These are phyloP conservation scores for Podarcis cretensis DNA, from an alignment of 2,113 vertebrate species.

Conservation along the genomic window DNA sequence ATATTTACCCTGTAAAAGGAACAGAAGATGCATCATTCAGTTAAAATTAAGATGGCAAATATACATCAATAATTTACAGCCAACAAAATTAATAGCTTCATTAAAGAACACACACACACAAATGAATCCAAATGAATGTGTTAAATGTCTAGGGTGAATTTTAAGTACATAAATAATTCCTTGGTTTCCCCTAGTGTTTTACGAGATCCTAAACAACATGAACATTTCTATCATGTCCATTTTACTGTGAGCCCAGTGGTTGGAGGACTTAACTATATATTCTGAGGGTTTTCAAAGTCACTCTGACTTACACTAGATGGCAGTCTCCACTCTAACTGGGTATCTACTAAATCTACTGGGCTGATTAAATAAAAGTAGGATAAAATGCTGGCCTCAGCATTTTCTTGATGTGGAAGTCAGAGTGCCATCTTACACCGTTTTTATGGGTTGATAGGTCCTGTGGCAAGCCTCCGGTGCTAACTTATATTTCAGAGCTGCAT, in stretches of 20 bases:
- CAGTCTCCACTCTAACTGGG: conserved; percentile 15
- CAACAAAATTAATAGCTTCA: conserved; percentile 15
- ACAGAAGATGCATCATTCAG: background rate
- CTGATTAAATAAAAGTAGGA: background rate
- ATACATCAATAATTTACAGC: background rate
- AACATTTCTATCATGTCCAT: background rate
- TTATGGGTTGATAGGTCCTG: background rate
- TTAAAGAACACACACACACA: background rate
- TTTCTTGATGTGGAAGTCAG: background rate
- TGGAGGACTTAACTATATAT: background rate
- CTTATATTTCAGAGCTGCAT: background rate
- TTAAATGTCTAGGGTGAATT: background rate
- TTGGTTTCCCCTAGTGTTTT: background rate
- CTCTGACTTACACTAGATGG: conserved; percentile 12
- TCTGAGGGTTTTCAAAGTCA: background rate
- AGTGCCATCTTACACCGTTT: background rate
- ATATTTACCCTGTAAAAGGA: conserved; percentile 2
- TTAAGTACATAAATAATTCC: background rate
- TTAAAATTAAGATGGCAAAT: conserved; percentile 12
- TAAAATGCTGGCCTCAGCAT: background rate
- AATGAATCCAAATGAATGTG: background rate
- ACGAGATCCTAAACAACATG: background rate
- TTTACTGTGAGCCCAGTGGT: background rate
- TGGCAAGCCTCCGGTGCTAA: background rate
- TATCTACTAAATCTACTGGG: background rate